Conservation (phyloP, 1,140 invertebrate species). For the Papilio glaucus region DNA sequence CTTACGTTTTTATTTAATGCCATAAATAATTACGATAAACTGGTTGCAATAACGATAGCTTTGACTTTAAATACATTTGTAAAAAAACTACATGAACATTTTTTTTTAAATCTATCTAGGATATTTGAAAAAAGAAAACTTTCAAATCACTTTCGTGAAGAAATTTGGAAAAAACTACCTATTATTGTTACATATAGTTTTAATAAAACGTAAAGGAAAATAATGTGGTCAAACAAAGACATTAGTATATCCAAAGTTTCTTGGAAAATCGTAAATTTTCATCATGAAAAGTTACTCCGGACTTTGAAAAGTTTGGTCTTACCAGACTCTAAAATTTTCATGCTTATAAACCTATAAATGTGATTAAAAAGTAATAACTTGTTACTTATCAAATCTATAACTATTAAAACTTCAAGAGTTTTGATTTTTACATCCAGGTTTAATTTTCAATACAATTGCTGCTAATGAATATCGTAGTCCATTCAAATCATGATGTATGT, state of each 20-base stretch:
- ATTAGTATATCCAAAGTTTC: background rate
- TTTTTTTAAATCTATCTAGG: no score
- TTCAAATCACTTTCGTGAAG: no score
- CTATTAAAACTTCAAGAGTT: no score
- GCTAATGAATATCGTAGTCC: background rate
- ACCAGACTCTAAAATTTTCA: background rate
- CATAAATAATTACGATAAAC: no score
- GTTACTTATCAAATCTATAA: background rate
- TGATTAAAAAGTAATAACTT: background rate
- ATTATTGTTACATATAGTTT: background rate
- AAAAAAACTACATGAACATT: no score
- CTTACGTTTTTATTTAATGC: no score
- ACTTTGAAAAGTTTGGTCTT: conserved; percentile 12
- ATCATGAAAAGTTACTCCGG: background rate
- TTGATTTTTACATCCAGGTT: background rate
- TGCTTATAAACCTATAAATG: background rate
- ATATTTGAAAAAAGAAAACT: no score
- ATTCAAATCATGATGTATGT: background rate
- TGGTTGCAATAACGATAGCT: background rate
- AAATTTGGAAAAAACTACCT: no score
- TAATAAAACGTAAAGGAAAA: background rate
- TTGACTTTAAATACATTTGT: background rate
- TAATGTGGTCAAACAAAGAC: background rate
- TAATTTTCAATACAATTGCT: background rate
- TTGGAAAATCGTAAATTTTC: conserved; percentile 3